A percentile compares a stretch with the other conserved stretches of the same genome.
Evolutionary conservation across 2,888 invertebrate species (phyloP).

Genomic region (Coelinius sp.): DNA sequence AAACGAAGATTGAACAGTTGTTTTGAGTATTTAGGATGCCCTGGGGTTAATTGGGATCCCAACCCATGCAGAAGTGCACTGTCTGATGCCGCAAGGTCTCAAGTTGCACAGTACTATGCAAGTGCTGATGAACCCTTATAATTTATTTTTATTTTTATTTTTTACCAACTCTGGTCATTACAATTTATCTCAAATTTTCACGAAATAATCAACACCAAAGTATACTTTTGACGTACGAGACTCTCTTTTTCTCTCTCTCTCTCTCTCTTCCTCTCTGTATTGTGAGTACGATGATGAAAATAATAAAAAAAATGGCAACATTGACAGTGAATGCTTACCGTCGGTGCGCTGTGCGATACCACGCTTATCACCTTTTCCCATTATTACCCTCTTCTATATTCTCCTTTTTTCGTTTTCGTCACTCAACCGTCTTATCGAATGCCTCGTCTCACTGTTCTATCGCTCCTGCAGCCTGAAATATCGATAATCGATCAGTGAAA

Average conservation of each 20-base stretch:
- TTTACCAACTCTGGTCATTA: no score
- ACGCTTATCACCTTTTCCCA: slow-evolving; percentile 74
- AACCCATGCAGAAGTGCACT: slow-evolving; percentile 80
- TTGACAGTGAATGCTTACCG: slow-evolving; percentile 57
- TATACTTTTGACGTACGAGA: no score
- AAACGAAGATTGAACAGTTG: slow-evolving; percentile 70
- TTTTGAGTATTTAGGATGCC: slow-evolving; percentile 81
- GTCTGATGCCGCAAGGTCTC: slow-evolving; percentile 72
- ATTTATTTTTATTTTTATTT: not conserved
- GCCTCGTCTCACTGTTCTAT: not conserved
- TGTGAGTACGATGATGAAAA: not conserved
- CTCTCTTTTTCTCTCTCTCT: no score
- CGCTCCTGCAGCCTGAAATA: slow-evolving; percentile 19
- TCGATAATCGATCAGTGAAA: slow-evolving; percentile 23
- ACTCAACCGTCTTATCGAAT: not conserved
- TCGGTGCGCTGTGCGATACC: slow-evolving; percentile 71
- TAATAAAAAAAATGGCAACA: not conserved
- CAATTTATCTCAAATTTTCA: no score
- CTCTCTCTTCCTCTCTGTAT: not conserved
- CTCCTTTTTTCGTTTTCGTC: not conserved
- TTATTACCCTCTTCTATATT: slow-evolving; percentile 60
- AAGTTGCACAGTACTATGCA: slow-evolving; percentile 57
- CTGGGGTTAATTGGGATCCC: slow-evolving; percentile 80
- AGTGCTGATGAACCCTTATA: slow-evolving; percentile 10
- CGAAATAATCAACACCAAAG: no score